Conservation (phyloP, 2,113 vertebrate genomes). For the Dendrocopos noguchii region DNA sequence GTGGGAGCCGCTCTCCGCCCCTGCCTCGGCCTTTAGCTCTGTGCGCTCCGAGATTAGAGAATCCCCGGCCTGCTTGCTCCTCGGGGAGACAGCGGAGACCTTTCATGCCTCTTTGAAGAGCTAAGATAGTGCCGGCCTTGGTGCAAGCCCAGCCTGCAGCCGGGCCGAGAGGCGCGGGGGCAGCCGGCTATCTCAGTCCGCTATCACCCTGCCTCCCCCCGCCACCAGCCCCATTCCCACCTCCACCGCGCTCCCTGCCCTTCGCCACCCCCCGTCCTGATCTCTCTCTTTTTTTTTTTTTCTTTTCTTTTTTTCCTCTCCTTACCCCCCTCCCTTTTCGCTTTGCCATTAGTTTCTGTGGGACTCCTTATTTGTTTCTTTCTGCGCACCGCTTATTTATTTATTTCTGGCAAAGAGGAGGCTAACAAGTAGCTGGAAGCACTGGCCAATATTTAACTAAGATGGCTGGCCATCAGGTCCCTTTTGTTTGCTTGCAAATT, state of each 20-base stretch:
- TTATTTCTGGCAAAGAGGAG: constrained; percentile 12
- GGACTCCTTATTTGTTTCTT: not conserved
- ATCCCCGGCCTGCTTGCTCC: constrained; percentile 1
- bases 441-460: constrained; percentile 90
- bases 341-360: not conserved
- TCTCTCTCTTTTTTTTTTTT: fast-evolving
- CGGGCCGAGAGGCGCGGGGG: constrained; percentile 18
- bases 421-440: constrained; percentile 81
- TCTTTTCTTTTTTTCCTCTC: fast-evolving
- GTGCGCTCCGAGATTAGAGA: constrained; percentile 16
- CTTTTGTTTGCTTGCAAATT: constrained; percentile 95
- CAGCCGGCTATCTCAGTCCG: constrained; percentile 29
- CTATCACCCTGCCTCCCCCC: constrained; percentile 10
- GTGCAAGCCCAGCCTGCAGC: constrained; percentile 17
- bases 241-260: not conserved
- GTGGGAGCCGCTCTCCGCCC: not conserved
- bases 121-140: constrained; percentile 44
- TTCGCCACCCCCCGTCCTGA: not conserved
- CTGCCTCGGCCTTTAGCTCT: not conserved
- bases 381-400: not conserved
- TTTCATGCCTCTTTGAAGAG: constrained; percentile 60
- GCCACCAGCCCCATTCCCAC: not conserved
- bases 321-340: not conserved
- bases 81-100: constrained; percentile 19
- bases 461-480: constrained; percentile 80